Percentiles rank a stretch among this genome's conserved stretches.
Conservation (phyloP, 1,140 invertebrate genomes). For the Wasmannia auropunctata region DNA sequence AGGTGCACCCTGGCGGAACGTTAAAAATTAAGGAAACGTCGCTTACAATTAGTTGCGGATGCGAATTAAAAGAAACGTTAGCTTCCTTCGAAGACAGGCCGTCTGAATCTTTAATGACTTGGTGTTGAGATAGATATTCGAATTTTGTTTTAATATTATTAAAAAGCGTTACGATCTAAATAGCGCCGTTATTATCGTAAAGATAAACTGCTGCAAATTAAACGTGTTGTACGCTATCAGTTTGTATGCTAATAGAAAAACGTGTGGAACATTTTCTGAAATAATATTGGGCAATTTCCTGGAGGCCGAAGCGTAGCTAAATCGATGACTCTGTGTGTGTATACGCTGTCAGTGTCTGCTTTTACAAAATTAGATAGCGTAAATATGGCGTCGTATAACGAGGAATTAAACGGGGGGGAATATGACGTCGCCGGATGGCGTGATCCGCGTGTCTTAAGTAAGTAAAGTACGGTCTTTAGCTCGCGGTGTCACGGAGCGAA, state of each 20-base stretch:
- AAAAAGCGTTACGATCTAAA: neutral
- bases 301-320: neutral
- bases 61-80: neutral
- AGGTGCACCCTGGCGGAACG: neutral
- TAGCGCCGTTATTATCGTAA: neutral
- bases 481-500: neutral
- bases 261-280: neutral
- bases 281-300: neutral
- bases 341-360: neutral
- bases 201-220: conserved; percentile 15
- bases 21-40: neutral
- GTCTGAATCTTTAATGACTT: neutral
- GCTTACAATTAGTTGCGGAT: conserved; percentile 13
- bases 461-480: neutral
- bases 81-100: neutral
- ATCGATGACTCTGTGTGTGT: neutral
- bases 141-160: neutral
- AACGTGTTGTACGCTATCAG: neutral
- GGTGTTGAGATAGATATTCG: neutral
- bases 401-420: neutral
- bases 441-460: conserved; percentile 8
- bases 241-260: neutral
- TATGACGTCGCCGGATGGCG: neutral
- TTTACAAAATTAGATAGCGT: conserved; percentile 3
- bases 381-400: neutral